phyloP scores from a whole-genome alignment of 1,140 invertebrate species.

The Penaeus indicus region DNA sequence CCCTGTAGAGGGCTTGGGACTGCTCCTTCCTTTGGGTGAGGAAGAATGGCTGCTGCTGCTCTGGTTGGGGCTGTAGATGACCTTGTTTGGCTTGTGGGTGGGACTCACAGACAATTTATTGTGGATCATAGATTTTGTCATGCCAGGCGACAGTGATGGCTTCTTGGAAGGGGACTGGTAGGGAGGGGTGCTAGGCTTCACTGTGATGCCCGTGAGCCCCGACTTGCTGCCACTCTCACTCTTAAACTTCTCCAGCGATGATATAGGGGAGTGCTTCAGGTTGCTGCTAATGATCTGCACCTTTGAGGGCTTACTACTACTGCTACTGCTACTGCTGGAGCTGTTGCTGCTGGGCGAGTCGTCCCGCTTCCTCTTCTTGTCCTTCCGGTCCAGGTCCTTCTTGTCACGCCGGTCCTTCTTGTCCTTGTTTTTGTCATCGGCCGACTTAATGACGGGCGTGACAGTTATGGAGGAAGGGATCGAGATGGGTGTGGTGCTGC shows the following conservation, averaged over 20 bases:
- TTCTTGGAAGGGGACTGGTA: slow-evolving; percentile 66
- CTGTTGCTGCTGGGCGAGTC: slow-evolving; percentile 62
- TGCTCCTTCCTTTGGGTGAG: slow-evolving; percentile 63
- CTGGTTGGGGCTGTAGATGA: slow-evolving; percentile 65
- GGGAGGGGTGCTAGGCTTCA: slow-evolving; percentile 62
- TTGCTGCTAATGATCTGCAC: slow-evolving; percentile 66
- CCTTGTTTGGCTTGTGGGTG: slow-evolving; percentile 64
- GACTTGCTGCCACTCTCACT: slow-evolving; percentile 56
- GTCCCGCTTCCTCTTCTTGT: slow-evolving; percentile 64
- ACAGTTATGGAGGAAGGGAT: slow-evolving; percentile 86
- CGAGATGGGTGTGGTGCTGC: slow-evolving; percentile 74
- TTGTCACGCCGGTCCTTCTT: slow-evolving; percentile 66
- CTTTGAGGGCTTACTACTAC: slow-evolving; percentile 65
- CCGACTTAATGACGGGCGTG: slow-evolving; percentile 78
- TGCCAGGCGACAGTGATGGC: slow-evolving; percentile 60
- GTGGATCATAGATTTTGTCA: slow-evolving; percentile 56
- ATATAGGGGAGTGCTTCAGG: slow-evolving; percentile 79
- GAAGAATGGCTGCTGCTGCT: slow-evolving; percentile 42
- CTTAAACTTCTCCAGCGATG: slow-evolving; percentile 68
- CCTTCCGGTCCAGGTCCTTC: slow-evolving; percentile 64
- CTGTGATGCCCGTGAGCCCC: slow-evolving; percentile 55
- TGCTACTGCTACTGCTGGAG: slow-evolving; percentile 65
- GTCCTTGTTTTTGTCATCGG: slow-evolving; percentile 65
- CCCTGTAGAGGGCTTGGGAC: slow-evolving; percentile 64
- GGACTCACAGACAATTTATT: slow-evolving; percentile 66